Conservation (phyloP, 2,888 invertebrate species). For the Pachliopta kotzebuea region DNA sequence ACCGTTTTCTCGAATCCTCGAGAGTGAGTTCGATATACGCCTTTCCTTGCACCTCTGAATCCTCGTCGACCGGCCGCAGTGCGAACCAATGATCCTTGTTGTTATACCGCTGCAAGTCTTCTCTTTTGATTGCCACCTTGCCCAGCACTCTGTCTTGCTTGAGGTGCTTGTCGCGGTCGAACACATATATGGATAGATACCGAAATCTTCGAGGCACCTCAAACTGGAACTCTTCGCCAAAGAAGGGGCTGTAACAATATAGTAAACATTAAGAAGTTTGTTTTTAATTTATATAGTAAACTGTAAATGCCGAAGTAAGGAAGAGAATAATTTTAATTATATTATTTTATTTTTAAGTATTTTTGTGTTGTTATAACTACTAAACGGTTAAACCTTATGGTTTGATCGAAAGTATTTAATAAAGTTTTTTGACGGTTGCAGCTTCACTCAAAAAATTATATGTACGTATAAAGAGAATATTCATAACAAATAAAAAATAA, state of each 20-base stretch:
- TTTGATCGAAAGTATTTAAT: neutral
- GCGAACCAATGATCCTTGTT: constrained; percentile 97
- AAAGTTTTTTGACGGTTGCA: neutral
- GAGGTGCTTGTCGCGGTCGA: constrained; percentile 91
- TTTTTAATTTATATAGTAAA: neutral
- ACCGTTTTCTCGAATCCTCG: constrained; percentile 79
- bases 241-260: constrained; percentile 88
- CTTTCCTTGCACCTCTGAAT: constrained; percentile 95
- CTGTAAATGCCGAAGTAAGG: neutral
- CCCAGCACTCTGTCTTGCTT: constrained; percentile 92
- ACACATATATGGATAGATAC: constrained; percentile 92
- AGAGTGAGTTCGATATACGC: constrained; percentile 90
- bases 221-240: constrained; percentile 96
- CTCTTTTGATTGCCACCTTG: constrained; percentile 91
- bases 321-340: too few species aligned
- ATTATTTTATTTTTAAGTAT: too few species aligned
- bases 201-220: constrained; percentile 95
- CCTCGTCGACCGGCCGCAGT: constrained; percentile 90
- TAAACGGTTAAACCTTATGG: neutral
- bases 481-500: neutral
- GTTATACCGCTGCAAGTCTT: constrained; percentile 92
- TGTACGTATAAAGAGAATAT: too few species aligned
- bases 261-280: neutral
- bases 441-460: too few species aligned
- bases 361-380: too few species aligned